Evolutionary conservation across 2,888 invertebrate genomes (phyloP).

Genomic region (Scaptomyza reducta): DNA sequence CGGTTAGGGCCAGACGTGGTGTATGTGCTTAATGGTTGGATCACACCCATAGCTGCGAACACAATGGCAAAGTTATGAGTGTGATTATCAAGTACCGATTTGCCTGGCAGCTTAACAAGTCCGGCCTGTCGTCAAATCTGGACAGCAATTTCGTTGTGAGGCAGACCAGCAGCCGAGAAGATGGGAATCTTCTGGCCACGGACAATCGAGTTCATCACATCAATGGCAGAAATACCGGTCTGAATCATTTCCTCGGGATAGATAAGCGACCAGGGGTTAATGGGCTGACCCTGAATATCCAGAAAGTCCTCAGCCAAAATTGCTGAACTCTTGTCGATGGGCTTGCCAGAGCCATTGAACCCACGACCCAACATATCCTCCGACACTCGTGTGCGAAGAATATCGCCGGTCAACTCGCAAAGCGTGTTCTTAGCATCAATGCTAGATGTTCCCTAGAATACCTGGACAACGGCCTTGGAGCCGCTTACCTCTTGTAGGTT

Average conservation of each 20-base stretch:
- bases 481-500: slow-evolving; percentile 93
- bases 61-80: slow-evolving; percentile 99
- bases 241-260: slow-evolving; percentile 99
- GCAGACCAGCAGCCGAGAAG: slow-evolving; percentile 99
- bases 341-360: slow-evolving; percentile 99
- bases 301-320: slow-evolving; percentile 99
- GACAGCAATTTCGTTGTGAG: slow-evolving; percentile 99
- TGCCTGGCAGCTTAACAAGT: slow-evolving; percentile 94
- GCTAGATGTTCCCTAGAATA: slow-evolving; percentile 99
- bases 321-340: slow-evolving; percentile 99
- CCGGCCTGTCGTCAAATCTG: slow-evolving; percentile 99
- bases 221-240: slow-evolving; percentile 98
- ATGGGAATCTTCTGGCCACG: slow-evolving; percentile 99
- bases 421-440: slow-evolving; percentile 99
- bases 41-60: slow-evolving; percentile 99
- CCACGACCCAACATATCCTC: slow-evolving; percentile 99
- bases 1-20: slow-evolving; percentile 98
- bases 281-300: slow-evolving; percentile 98
- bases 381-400: slow-evolving; percentile 98
- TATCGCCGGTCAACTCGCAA: slow-evolving; percentile 99
- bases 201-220: slow-evolving; percentile 99
- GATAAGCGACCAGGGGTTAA: slow-evolving; percentile 99
- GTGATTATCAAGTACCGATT: slow-evolving; percentile 96
- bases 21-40: slow-evolving; percentile 99
- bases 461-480: slow-evolving; percentile 98